Percentiles rank a stretch among this genome's conserved stretches.
Conservation (phyloP, 2,797 vertebrate species). For the Sebastes vulpes region DNA sequence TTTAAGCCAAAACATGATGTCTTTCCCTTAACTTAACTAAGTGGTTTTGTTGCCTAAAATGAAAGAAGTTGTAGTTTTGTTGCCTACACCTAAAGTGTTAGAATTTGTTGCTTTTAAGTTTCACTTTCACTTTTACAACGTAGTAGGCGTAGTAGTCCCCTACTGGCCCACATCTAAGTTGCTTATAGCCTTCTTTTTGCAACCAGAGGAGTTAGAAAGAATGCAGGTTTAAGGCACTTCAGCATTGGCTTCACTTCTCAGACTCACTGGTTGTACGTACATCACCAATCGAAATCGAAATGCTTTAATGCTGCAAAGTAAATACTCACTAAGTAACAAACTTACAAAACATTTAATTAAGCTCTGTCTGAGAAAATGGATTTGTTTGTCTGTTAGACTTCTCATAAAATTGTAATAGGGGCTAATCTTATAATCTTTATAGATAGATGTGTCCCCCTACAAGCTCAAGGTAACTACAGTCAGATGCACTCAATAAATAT, state of each 20-base stretch:
- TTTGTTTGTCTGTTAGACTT: not conserved
- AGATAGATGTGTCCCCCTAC: not conserved
- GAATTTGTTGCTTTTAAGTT: not conserved
- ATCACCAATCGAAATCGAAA: not conserved
- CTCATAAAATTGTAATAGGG: not conserved
- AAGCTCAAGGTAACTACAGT: slow-evolving; percentile 20
- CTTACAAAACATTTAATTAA: too few relatives aligned
- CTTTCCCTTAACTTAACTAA: not conserved
- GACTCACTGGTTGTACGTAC: not conserved
- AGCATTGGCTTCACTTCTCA: not conserved
- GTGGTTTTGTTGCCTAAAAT: not conserved
- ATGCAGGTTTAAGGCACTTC: not conserved
- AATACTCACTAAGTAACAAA: not conserved
- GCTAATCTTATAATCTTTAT: slow-evolving; percentile 13
- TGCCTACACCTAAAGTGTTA: not conserved
- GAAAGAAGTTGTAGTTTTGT: not conserved
- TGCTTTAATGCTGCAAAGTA: not conserved
- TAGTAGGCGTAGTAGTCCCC: too few relatives aligned
- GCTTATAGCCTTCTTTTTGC: not conserved
- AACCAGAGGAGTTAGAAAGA: not conserved
- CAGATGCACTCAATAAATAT: slow-evolving; percentile 29
- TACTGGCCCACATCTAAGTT: not conserved
- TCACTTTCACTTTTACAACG: not conserved
- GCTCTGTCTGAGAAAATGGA: not conserved
- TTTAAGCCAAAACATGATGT: not conserved